Conservation (phyloP, 2,888 invertebrate species). For the Standfussiana lucernea region DNA sequence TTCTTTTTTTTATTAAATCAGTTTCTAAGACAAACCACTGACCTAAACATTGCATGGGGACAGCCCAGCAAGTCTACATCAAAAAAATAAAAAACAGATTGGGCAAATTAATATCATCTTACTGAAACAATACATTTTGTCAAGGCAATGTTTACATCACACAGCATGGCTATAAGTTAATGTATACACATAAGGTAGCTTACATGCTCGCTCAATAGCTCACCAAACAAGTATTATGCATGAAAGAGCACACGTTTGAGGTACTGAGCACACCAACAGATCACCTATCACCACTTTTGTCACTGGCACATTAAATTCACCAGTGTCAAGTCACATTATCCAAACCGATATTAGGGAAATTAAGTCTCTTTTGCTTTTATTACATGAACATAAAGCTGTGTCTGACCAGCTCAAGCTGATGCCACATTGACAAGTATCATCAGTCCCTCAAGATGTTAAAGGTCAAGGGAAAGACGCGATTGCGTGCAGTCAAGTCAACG, state of each 20-base stretch:
- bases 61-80: background rate
- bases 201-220: background rate
- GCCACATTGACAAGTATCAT: too few species aligned
- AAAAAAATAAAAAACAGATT: constrained; percentile 8
- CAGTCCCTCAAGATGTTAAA: too few species aligned
- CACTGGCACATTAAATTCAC: too few species aligned
- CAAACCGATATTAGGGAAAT: too few species aligned
- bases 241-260: background rate
- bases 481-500: too few species aligned
- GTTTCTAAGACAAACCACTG: too few species aligned
- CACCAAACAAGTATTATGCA: background rate
- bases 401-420: too few species aligned
- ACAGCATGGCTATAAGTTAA: background rate
- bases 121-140: constrained; percentile 26
- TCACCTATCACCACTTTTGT: too few species aligned
- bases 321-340: too few species aligned
- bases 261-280: background rate
- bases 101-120: constrained; percentile 30
- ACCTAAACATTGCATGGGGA: background rate
- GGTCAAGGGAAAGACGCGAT: too few species aligned
- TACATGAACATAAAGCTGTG: too few species aligned
- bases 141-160: constrained; percentile 17
- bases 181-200: background rate
- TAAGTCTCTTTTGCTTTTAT: too few species aligned
- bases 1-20: background rate